These are phyloP conservation scores for Onychostruthus taczanowskii DNA, from an alignment of 2,113 vertebrate species.

Conservation along the genomic window DNA sequence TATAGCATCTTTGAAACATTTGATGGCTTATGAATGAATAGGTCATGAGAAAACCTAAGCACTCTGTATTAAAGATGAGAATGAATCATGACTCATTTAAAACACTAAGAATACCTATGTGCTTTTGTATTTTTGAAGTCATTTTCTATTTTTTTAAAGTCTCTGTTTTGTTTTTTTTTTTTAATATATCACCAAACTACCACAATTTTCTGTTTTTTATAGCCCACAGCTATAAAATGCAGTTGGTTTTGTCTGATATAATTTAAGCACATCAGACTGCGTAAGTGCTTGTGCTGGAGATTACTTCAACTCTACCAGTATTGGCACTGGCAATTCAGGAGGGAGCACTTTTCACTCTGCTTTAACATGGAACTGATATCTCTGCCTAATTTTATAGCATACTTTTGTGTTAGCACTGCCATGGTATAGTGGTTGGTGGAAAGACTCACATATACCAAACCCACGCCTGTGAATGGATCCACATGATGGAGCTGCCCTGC, in stretches of 20 bases:
- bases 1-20: not conserved
- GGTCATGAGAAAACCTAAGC: not conserved
- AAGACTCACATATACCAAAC: not conserved
- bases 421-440: not conserved
- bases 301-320: not conserved
- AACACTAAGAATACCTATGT: not conserved
- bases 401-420: not conserved
- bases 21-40: not conserved
- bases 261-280: not conserved
- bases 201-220: not conserved
- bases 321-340: conserved; percentile 14
- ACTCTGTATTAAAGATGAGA: not conserved
- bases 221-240: not conserved
- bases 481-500: not conserved
- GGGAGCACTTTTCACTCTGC: conserved; percentile 24
- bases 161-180: not conserved
- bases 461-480: not conserved
- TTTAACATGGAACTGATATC: conserved; percentile 5
- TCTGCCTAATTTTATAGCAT: not conserved
- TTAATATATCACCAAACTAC: not conserved
- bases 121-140: not conserved
- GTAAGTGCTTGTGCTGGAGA: not conserved
- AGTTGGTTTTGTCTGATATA: not conserved
- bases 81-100: not conserved
- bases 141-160: not conserved